Percentiles rank a stretch among this genome's conserved stretches.
Conservation (phyloP, 2,113 vertebrate species). For the Serinus canaria region DNA sequence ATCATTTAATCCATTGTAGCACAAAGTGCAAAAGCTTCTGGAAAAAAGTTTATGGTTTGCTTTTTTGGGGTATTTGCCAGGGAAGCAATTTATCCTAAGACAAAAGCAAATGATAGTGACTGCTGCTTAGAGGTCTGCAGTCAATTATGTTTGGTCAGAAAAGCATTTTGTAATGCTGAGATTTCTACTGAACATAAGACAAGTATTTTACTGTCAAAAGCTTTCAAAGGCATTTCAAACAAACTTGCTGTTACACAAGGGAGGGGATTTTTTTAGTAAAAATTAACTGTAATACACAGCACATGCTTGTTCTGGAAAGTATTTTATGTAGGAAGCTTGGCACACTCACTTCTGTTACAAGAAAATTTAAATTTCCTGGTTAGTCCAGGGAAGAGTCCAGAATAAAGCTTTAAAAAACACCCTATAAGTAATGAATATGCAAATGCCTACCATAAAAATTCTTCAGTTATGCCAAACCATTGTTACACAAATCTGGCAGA, state of each 20-base stretch:
- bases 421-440: not conserved
- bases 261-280: not conserved
- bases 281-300: not conserved
- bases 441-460: not conserved
- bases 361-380: not conserved
- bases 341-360: not conserved
- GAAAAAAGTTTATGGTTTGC: not conserved
- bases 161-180: not conserved
- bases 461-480: not conserved
- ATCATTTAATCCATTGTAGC: not conserved
- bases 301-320: not conserved
- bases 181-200: not conserved
- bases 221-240: not conserved
- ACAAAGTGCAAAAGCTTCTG: not conserved
- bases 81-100: not conserved
- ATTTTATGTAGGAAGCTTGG: not conserved
- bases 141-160: not conserved
- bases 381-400: not conserved
- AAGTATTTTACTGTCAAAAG: not conserved
- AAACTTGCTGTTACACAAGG: not conserved
- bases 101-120: not conserved
- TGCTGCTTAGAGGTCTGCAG: not conserved
- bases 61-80: not conserved
- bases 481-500: not conserved
- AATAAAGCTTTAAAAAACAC: not conserved